Base-by-base conservation (phyloP, 2,888 invertebrate genomes). In the Adelognathus sp. region DNA sequence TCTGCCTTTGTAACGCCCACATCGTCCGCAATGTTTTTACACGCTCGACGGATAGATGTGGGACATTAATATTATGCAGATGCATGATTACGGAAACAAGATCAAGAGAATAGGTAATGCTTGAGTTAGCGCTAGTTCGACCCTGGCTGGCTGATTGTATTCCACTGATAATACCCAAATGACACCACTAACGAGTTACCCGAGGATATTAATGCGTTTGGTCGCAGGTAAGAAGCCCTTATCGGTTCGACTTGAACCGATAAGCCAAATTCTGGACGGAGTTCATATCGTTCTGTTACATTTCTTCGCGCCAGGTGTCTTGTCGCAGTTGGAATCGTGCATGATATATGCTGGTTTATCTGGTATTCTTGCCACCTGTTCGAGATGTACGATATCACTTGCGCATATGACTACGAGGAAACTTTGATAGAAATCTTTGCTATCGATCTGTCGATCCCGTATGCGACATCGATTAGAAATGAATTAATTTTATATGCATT, bases 201-300 rank as follows among this genome's bases (percentile, higher is more conserved):
- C 69, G 18, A 64, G 83, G 84, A 86, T 86, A 82, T 81, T 84
- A 81, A 86, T 86, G 79, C 16, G 39, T 39, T n/a, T 24, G n/a
- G 21, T 5, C 60, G 27, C 44, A 56, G 77, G 81, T 82, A 84
- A 69, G 73, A 69, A 78, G 50, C 63, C 31, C 54, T 69, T 63
- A 50, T 69, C 61, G 14, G 56, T 18, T 3, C 16, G 67, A 71
- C 66, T 33, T 50, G 77, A 73, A 76, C n/a, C 79, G 84, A 86
- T 82, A 79, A 83, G 66, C 24, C 66, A 3, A 70, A 72, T 64
- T 67, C 27, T 41, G 50, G 39, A 9, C 72, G 44, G 29, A 31
- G 24, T 21, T 63, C 11, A 21, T 63, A 67, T 46, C 44, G 60
- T 36, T 56, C 67, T 18, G 66, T 67, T 67, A 36, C 33, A 58